These are phyloP conservation scores for Catamblyrhynchus diadema DNA, from an alignment of 2,797 vertebrate species.

Conservation along the genomic window DNA sequence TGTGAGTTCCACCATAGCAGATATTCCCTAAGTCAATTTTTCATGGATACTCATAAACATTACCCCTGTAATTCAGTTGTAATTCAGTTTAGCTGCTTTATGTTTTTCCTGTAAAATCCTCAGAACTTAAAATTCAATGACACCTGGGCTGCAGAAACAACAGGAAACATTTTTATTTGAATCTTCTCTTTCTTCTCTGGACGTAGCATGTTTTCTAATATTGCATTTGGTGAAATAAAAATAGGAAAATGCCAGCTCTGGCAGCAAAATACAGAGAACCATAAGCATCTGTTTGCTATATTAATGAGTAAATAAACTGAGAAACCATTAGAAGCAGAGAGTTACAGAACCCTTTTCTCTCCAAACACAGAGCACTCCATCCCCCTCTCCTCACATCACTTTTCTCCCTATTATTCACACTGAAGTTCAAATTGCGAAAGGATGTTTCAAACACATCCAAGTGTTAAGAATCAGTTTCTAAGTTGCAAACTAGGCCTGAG, in stretches of 20 bases:
- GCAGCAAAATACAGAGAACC: background rate
- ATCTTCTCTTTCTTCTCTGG: background rate
- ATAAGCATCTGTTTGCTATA: background rate
- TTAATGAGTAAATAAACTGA: background rate
- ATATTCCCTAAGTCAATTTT: background rate
- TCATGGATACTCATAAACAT: background rate
- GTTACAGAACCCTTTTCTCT: background rate
- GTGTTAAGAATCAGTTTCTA: background rate
- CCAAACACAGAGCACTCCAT: background rate
- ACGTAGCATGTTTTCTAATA: background rate
- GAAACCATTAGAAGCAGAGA: background rate
- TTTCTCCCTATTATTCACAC: background rate
- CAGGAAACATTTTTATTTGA: background rate
- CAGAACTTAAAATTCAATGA: background rate
- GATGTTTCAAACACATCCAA: background rate
- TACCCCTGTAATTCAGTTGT: background rate
- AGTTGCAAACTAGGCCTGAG: background rate
- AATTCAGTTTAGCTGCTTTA: background rate
- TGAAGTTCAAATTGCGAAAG: background rate
- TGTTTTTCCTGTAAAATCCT: background rate
- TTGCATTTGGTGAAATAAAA: background rate
- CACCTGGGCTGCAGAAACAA: background rate
- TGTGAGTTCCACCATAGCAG: background rate
- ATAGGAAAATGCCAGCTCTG: background rate
- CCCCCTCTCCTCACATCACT: background rate